Evolutionary conservation across 1,140 invertebrate genomes (phyloP).

Genomic region (Scaptodrosophila lebanonensis): DNA sequence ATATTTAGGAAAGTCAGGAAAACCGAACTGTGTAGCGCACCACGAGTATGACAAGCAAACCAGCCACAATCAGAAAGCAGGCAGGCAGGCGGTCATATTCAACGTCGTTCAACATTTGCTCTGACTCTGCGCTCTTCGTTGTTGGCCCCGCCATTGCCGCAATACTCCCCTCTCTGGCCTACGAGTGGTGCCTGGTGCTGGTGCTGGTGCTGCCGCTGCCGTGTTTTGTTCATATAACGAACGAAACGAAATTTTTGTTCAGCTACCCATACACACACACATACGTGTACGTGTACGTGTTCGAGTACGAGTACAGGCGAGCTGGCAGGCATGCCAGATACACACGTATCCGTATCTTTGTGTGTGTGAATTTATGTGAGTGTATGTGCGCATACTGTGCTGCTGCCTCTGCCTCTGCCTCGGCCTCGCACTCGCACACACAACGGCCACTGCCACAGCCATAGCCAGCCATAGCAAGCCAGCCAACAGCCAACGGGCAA

Average conservation of each 20-base stretch:
- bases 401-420: slow-evolving; percentile 37
- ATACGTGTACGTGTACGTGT: no score
- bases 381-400: slow-evolving; percentile 19
- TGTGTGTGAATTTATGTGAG: slow-evolving; percentile 15
- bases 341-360: slow-evolving; percentile 30
- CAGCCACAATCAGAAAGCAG: slow-evolving; percentile 37
- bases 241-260: slow-evolving; percentile 40
- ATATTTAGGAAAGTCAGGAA: no score
- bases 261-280: slow-evolving; percentile 20
- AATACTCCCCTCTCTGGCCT: not conserved
- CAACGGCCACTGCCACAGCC: slow-evolving; percentile 27
- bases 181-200: slow-evolving; percentile 9
- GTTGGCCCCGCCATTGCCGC: not conserved
- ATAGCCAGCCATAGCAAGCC: no score
- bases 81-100: slow-evolving; percentile 56
- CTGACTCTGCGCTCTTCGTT: slow-evolving; percentile 47
- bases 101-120: slow-evolving; percentile 24
- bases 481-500: not conserved
- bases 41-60: slow-evolving; percentile 45
- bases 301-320: no score
- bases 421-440: slow-evolving; percentile 56
- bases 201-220: slow-evolving; percentile 7
- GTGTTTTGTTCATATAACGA: slow-evolving; percentile 65
- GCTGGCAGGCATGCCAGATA: slow-evolving; percentile 49
- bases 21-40: slow-evolving; percentile 22